Percentiles rank a stretch among this genome's conserved stretches.
These are phyloP conservation scores for Cyrtodaria siliqua DNA, from an alignment of 2,888 invertebrate genomes.

Conservation along the genomic window DNA sequence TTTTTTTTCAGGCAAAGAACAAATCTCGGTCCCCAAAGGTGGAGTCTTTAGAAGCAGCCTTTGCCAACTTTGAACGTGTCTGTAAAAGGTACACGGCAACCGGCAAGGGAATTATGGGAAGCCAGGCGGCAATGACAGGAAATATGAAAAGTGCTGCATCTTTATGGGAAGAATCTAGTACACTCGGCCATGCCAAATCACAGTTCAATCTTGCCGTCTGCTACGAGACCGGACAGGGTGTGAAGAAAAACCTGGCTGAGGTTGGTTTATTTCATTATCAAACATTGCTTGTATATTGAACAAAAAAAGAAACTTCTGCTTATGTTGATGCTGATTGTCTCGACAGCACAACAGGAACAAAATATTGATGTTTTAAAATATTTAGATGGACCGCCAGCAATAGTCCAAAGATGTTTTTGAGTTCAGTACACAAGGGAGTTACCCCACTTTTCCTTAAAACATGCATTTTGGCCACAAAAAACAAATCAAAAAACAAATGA, in stretches of 20 bases:
- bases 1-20: background rate
- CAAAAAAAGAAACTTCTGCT: too few species aligned
- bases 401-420: too few species aligned
- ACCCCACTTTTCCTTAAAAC: too few species aligned
- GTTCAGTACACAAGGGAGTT: too few species aligned
- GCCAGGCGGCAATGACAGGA: conserved; percentile 64
- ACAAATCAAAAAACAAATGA: too few species aligned
- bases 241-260: conserved; percentile 88
- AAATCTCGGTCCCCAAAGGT: background rate
- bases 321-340: too few species aligned
- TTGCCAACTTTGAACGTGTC: conserved; percentile 73
- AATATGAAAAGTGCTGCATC: conserved; percentile 70
- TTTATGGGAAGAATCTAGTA: conserved; percentile 78
- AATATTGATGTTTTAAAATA: too few species aligned
- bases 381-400: too few species aligned
- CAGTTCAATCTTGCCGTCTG: conserved; percentile 90
- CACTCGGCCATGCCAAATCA: conserved; percentile 86
- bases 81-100: conserved; percentile 72
- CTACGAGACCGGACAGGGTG: conserved; percentile 90
- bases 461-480: too few species aligned
- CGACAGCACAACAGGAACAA: too few species aligned
- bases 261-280: conserved; percentile 64
- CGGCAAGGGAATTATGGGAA: conserved; percentile 74
- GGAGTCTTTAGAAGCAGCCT: conserved; percentile 63
- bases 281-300: too few species aligned